Conservation (phyloP, 2,888 invertebrate species). For the Hyposoter dolosus region DNA sequence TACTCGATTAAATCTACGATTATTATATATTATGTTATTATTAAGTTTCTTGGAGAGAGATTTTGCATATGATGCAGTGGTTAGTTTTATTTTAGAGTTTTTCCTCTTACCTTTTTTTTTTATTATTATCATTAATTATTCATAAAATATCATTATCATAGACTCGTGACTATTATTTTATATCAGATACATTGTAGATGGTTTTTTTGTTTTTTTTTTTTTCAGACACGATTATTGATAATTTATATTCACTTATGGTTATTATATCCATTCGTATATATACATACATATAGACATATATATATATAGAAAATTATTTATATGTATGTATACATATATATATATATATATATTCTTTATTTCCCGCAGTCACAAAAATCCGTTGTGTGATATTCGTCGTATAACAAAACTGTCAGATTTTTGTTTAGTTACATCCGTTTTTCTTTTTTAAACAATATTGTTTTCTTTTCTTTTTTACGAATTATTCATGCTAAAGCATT, state of each 20-base stretch:
- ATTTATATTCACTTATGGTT: constrained; percentile 70
- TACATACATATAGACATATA: constrained; percentile 62
- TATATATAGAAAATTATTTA: constrained; percentile 54
- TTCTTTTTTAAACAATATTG: constrained; percentile 31
- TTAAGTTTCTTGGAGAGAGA: constrained; percentile 78
- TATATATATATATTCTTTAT: constrained; percentile 64
- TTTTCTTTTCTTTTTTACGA: constrained; percentile 41
- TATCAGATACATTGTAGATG: constrained; percentile 72
- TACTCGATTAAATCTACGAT: constrained; percentile 74
- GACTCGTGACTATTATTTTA: constrained; percentile 71
- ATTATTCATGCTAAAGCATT: constrained; percentile 36
- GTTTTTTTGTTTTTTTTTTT: constrained; percentile 71
- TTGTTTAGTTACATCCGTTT: constrained; percentile 29
- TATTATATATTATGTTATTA: constrained; percentile 72
- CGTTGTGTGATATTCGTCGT: constrained; percentile 77
- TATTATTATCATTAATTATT: constrained; percentile 53
- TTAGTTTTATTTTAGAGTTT: constrained; percentile 75
- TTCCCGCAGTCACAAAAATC: constrained; percentile 75
- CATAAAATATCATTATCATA: constrained; percentile 55
- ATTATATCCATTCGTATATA: constrained; percentile 66
- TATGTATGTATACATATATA: constrained; percentile 55
- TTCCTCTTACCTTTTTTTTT: constrained; percentile 59
- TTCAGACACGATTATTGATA: constrained; percentile 70
- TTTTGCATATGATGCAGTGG: constrained; percentile 78
- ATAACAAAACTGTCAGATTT: constrained; percentile 59